phyloP scores from a whole-genome alignment of 2,797 vertebrate genomes.

The Eremophila alpestris region DNA sequence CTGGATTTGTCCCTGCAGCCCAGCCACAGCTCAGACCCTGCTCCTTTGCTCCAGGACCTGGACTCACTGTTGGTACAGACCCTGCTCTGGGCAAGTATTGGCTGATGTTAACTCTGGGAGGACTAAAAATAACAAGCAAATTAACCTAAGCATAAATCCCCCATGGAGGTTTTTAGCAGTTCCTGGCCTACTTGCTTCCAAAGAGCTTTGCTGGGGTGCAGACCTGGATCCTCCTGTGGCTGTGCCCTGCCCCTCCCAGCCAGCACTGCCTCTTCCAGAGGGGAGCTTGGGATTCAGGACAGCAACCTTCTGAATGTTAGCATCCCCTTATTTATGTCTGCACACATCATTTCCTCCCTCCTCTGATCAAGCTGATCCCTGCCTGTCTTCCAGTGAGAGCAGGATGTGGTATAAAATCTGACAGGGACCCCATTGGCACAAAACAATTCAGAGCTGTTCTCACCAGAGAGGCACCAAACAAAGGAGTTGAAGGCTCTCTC shows the following conservation, averaged over 20 bases:
- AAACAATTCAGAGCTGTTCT: neutral
- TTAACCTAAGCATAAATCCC: neutral
- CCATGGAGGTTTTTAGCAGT: neutral
- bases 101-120: neutral
- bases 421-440: neutral
- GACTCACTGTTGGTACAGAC: neutral
- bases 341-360: neutral
- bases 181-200: neutral
- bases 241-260: neutral
- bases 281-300: neutral
- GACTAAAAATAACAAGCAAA: neutral
- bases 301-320: neutral
- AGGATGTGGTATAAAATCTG: neutral
- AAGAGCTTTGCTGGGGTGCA: neutral
- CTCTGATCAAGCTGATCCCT: neutral
- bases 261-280: neutral
- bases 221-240: accelerated
- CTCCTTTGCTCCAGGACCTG: neutral
- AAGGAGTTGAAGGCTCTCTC: neutral
- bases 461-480: neutral
- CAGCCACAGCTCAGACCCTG: neutral
- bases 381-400: neutral
- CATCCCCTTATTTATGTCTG: neutral
- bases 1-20: neutral
- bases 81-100: neutral